phyloP scores from a whole-genome alignment of 2,888 invertebrate genomes.

The Microdon myrmicae region DNA sequence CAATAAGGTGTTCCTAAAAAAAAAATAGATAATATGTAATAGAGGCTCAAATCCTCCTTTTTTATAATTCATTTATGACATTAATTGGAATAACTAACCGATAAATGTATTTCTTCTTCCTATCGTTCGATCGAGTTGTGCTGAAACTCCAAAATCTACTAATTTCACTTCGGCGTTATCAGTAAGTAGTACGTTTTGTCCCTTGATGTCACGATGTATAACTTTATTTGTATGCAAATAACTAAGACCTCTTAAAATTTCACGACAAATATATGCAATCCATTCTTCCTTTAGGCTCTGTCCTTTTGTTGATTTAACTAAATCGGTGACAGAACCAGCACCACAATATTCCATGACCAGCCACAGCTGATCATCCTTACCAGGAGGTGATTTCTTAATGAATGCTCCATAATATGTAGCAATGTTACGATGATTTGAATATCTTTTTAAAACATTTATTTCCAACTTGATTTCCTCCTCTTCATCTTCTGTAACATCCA shows the following conservation, averaged over 20 bases:
- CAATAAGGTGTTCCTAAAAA: constrained; percentile 88
- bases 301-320: constrained; percentile 99
- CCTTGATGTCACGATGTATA: constrained; percentile 99
- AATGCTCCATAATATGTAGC: constrained; percentile 99
- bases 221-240: constrained; percentile 99
- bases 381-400: constrained; percentile 98
- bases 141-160: constrained; percentile 99
- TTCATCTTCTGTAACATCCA: constrained; percentile 99
- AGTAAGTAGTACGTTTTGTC: constrained; percentile 98
- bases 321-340: constrained; percentile 97
- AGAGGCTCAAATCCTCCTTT: neutral
- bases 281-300: constrained; percentile 99
- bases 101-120: constrained; percentile 99
- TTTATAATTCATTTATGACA: neutral
- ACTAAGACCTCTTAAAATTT: constrained; percentile 93
- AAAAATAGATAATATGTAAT: constrained; percentile 8
- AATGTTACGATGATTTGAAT: constrained; percentile 98
- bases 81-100: constrained; percentile 56
- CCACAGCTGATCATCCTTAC: constrained; percentile 99
- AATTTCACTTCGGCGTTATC: constrained; percentile 99
- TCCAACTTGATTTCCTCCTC: constrained; percentile 99
- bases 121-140: constrained; percentile 98
- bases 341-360: constrained; percentile 99
- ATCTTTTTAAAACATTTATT: constrained; percentile 99
- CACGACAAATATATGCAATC: constrained; percentile 99